Conservation (phyloP, 2,797 vertebrate species). For the Microctenopoma lineatum region DNA sequence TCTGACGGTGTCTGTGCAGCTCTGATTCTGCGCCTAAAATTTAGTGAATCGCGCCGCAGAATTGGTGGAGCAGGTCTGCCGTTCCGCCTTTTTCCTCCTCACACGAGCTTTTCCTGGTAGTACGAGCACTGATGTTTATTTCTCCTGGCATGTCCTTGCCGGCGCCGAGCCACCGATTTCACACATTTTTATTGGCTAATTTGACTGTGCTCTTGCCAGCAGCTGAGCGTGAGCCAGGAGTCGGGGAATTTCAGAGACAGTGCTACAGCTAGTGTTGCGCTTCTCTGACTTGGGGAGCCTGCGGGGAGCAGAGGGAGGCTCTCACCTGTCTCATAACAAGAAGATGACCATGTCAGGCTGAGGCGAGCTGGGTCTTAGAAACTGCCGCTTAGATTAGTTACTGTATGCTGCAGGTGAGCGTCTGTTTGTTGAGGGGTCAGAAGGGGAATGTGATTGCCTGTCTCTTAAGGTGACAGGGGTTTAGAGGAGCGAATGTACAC, state of each 20-base stretch:
- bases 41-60: slow-evolving; percentile 50
- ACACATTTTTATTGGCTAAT: slow-evolving; percentile 87
- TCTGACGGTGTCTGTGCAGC: slow-evolving; percentile 47
- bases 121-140: slow-evolving; percentile 82
- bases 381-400: slow-evolving; percentile 62
- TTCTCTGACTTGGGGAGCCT: slow-evolving; percentile 39
- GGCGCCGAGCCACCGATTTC: slow-evolving; percentile 81
- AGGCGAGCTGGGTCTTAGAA: slow-evolving; percentile 30
- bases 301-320: slow-evolving; percentile 24
- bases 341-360: slow-evolving; percentile 54
- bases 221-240: slow-evolving; percentile 78
- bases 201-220: slow-evolving; percentile 83
- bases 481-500: slow-evolving; percentile 59
- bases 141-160: slow-evolving; percentile 81
- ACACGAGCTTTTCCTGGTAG: slow-evolving; percentile 69
- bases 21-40: slow-evolving; percentile 57
- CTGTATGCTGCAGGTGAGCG: slow-evolving; percentile 51
- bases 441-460: slow-evolving; percentile 58
- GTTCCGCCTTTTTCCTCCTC: slow-evolving; percentile 65
- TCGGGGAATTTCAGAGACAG: slow-evolving; percentile 58
- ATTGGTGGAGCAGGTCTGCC: slow-evolving; percentile 58
- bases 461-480: slow-evolving; percentile 72
- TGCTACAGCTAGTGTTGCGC: slow-evolving; percentile 40
- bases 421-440: slow-evolving; percentile 60
- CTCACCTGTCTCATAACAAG: slow-evolving; percentile 63